Evolutionary conservation across 1,140 invertebrate species (phyloP), one percentile per base, ranked within the genome.

Genomic region (Diachasma alloeum): DNA sequence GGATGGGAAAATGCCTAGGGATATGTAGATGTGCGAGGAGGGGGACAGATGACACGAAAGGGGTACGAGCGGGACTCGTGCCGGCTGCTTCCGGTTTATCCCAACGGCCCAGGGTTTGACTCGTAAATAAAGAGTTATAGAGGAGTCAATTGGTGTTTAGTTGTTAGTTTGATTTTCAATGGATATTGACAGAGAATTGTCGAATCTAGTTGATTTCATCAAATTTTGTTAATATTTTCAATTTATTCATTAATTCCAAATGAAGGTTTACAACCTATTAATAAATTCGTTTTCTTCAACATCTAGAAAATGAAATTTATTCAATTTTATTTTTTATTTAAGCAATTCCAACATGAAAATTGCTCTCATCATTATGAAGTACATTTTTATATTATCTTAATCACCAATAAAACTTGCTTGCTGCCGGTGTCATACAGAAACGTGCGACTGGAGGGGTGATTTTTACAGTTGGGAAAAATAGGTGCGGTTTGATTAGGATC

Each of bases 41-140:
- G 53, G 70, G 79, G 78, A 78, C 81, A 85, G 83, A 84, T 83
- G 82, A 84, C 63, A 26, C 5, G 9, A 67, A 78, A 66, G 56
- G 70, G 56, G 66, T 44, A 72, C 15, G n/a, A 31, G 63, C 11
- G 26, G 79, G 74, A 70, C 81, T 84, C 82, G 83, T 82, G 84
- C 84, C 84, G 84, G 84, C 84, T 85, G 84, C 72, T 85, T 85
- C 84, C 83, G 83, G 84, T 84, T 82, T 78, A 79, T 78, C 77
- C 71, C 36, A 17, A 11, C 15, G 15, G 9, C 15, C 11, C 6
- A 66, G 26, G 8, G n/a, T 59, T 59, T 6, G 5, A 59, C 17
- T 22, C 17, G 4, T 10, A n/a, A 59, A 17, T 59, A n/a, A 3
- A 59, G 10, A 3, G n/a, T 1, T 59, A 22, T 9, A 59, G 53